A percentile compares a stretch with the other conserved stretches of the same genome.
Evolutionary conservation across 2,113 vertebrate species (phyloP).

Genomic region (Oreotrochilus melanogaster): DNA sequence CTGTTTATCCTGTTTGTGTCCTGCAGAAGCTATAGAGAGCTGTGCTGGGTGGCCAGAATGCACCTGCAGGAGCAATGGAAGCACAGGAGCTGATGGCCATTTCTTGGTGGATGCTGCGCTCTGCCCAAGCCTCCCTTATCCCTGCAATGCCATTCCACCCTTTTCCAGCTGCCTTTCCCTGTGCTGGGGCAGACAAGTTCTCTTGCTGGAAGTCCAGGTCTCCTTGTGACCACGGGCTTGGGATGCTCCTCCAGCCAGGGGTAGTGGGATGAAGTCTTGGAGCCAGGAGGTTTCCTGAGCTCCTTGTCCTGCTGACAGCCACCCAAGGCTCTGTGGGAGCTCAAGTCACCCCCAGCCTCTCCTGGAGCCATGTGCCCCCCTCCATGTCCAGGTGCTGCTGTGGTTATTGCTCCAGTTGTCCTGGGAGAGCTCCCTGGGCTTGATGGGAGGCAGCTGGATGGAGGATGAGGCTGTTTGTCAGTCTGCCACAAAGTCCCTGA

Average conservation of each 20-base stretch:
- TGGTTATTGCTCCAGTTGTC: fast-evolving
- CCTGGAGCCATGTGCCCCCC: fast-evolving
- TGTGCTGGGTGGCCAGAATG: fast-evolving
- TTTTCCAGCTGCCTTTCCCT: neutral
- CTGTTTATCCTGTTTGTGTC: neutral
- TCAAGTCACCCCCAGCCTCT: neutral
- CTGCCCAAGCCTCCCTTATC: neutral
- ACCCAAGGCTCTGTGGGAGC: neutral
- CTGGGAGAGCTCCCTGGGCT: neutral
- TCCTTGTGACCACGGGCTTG: neutral
- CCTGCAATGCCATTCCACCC: neutral
- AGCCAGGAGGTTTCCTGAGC: neutral
- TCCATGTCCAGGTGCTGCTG: fast-evolving
- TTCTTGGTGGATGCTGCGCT: neutral
- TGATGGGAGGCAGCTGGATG: neutral
- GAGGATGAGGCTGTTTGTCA: neutral
- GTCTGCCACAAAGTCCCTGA: fast-evolving
- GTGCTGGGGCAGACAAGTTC: fast-evolving
- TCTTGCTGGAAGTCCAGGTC: neutral
- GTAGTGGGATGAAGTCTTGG: neutral
- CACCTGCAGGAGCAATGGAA: fast-evolving
- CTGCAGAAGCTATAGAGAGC: neutral
- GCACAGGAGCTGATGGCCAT: fast-evolving
- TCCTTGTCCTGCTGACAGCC: neutral
- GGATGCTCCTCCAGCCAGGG: neutral